Evolutionary conservation across 2,888 invertebrate species (phyloP), one percentile per base, ranked within the genome.

Genomic region (Xylota segnis): DNA sequence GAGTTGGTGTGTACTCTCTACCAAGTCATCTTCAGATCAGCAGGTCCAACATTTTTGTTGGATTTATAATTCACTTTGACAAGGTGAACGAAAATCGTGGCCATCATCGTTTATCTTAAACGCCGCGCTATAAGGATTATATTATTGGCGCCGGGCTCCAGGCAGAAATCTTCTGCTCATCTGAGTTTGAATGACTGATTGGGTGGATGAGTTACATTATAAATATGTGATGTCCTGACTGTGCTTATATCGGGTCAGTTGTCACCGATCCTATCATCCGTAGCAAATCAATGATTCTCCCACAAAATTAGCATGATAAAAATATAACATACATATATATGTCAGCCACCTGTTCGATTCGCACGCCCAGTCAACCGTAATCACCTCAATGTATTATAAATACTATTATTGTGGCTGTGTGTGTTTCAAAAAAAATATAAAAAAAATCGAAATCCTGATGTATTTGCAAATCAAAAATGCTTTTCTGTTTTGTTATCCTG

Each of bases 301-400:
- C 2, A 23, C 23, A 34, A 16, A 47, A 59, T 59, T 29, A 59
- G 34, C 27, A 50, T 50, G n/a, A 50, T 71, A 12, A 18, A 58
- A 23, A 23, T 23, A 23, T 23, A 23, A 23, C 23, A 23, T 23
- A 23, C 23, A 6, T 37, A 43, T n/a, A 27, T n/a, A 56, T 23
- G 34, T 9, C 14, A 4, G 10, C 75, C 65, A 76, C 66, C 66
- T 76, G 75, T 76, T 50, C 16, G 75, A 66, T 34, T 66, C 40
- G 10, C 66, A 50, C 16, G 32, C n/a, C n/a, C 58, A 34, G 7
- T 16, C 27, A 56, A 32, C 50, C 50, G 14, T 50, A 50, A 50
- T 50, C 18, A 2, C 50, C 10, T 23, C 10, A 50, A 50, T 50
- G 23, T 23, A 50, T 43, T 14, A 50, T 32, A 34, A 14, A 5